Evolutionary conservation across 2,113 vertebrate species (phyloP).

Genomic region (Phylloscopus trochiloides): DNA sequence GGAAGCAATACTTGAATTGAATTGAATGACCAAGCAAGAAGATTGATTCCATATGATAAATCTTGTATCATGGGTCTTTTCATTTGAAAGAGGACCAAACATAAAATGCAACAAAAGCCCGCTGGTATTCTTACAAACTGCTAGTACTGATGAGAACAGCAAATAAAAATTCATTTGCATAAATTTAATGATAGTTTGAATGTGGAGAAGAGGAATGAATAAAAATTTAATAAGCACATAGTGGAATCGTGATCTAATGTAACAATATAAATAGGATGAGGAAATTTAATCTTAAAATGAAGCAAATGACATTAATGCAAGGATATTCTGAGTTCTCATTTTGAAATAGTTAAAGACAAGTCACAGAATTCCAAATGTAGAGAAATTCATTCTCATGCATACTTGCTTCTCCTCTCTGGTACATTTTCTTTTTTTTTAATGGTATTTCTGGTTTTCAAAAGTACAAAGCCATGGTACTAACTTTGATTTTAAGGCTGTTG

Average conservation of each 20-base stretch:
- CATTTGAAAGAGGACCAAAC: neutral
- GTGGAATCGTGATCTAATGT: neutral
- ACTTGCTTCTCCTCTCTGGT: neutral
- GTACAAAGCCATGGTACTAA: neutral
- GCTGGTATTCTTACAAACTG: neutral
- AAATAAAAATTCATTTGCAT: neutral
- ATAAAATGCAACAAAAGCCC: neutral
- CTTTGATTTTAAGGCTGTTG: neutral
- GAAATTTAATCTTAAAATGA: neutral
- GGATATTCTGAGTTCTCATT: neutral
- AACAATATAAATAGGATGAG: neutral
- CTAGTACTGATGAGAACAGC: neutral
- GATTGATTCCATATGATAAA: neutral
- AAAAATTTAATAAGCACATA: neutral
- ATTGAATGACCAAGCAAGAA: neutral
- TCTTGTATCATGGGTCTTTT: neutral
- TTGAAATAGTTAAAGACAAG: neutral
- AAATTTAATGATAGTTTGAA: neutral
- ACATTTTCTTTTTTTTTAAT: neutral
- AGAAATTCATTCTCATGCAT: neutral
- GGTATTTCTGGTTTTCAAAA: neutral
- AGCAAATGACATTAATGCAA: neutral
- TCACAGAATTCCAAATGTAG: neutral
- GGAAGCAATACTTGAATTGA: neutral
- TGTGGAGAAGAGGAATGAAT: neutral